Evolutionary conservation across 1,140 invertebrate genomes (phyloP).

Genomic region (Pissodes strobi): DNA sequence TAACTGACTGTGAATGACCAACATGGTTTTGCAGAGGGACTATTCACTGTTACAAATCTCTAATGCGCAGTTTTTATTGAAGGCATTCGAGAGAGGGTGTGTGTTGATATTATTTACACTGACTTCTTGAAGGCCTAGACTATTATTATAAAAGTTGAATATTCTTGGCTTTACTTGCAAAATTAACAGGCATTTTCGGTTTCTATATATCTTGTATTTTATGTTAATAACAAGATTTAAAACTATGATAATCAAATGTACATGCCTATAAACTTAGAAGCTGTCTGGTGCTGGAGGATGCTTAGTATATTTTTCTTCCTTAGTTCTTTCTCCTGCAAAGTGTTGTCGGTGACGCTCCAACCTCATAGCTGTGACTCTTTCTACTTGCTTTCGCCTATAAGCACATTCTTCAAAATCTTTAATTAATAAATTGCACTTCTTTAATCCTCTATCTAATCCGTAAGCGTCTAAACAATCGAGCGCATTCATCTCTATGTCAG

Average conservation of each 20-base stretch:
- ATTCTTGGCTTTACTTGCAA: no score
- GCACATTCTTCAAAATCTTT: conserved; percentile 71
- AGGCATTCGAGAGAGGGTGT: no score
- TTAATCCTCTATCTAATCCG: conserved; percentile 61
- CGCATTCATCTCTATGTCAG: conserved; percentile 66
- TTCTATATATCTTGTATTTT: background rate
- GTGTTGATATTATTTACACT: no score
- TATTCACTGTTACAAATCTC: no score
- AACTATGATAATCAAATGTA: background rate
- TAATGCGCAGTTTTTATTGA: no score
- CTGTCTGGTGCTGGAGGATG: conserved; percentile 56
- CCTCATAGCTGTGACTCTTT: conserved; percentile 61
- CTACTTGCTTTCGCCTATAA: conserved; percentile 61
- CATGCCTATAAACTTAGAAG: conserved; percentile 48
- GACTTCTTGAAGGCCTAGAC: no score
- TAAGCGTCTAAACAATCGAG: conserved; percentile 78
- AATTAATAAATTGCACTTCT: conserved; percentile 64
- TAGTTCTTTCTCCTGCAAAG: conserved; percentile 54
- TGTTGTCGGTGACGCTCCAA: conserved; percentile 62
- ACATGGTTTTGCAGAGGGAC: no score
- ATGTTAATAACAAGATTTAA: conserved; percentile 9
- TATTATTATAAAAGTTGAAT: no score
- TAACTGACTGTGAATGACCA: no score
- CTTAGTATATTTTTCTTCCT: conserved; percentile 56
- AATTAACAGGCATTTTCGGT: background rate